A percentile compares a stretch with the other conserved stretches of the same genome.
These are phyloP conservation scores for Coryphaenoides rupestris DNA, from an alignment of 2,113 vertebrate genomes.

Conservation along the genomic window DNA sequence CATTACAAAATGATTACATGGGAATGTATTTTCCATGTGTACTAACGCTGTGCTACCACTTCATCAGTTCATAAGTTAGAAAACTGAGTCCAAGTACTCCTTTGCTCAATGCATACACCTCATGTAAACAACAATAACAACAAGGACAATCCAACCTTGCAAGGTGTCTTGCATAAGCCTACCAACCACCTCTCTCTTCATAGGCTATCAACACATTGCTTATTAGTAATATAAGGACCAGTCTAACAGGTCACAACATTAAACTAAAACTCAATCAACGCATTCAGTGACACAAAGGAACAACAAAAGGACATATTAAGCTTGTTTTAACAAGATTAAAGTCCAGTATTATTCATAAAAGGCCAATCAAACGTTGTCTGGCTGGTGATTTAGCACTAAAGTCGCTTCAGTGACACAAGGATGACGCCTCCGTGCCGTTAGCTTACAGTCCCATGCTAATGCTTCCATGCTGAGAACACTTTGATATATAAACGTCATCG, in stretches of 20 bases:
- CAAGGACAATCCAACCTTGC: no score
- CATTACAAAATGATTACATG: background rate
- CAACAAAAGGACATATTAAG: background rate
- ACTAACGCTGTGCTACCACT: background rate
- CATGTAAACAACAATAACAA: no score
- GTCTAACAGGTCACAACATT: no score
- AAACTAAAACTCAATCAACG: no score
- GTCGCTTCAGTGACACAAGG: slow-evolving; percentile 22
- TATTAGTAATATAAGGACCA: no score
- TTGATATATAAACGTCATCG: no score
- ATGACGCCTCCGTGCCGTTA: slow-evolving; percentile 52
- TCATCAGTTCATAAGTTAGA: background rate
- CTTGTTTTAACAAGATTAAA: background rate
- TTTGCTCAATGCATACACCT: background rate
- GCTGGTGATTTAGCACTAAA: background rate
- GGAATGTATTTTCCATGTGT: background rate
- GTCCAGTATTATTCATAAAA: no score
- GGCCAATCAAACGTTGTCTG: background rate
- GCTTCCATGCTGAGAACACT: slow-evolving; percentile 42
- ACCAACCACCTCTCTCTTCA: no score
- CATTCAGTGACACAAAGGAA: no score
- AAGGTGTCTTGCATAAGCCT: no score
- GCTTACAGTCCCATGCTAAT: slow-evolving; percentile 51
- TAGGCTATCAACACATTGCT: no score
- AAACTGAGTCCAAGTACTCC: background rate